phyloP scores from a whole-genome alignment of 2,888 invertebrate species.

The Villa cingulata region DNA sequence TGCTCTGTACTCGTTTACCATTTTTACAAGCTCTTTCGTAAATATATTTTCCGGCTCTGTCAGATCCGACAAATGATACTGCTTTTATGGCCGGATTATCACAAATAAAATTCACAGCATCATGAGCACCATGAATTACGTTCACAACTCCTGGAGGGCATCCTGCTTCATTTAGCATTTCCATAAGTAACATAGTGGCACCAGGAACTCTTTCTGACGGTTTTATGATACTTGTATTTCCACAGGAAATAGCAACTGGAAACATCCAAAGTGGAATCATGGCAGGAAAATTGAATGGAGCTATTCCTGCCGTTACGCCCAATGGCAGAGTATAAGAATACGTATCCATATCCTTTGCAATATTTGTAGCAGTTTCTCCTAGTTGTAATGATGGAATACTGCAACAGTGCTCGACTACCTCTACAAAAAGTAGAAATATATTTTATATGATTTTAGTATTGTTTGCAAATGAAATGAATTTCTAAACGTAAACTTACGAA shows the following conservation, averaged over 20 bases:
- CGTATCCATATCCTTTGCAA: constrained; percentile 93
- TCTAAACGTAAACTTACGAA: constrained; percentile 56
- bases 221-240: constrained; percentile 89
- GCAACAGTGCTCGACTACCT: constrained; percentile 95
- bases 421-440: constrained; percentile 38
- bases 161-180: constrained; percentile 84
- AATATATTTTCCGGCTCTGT: constrained; percentile 89
- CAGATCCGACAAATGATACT: constrained; percentile 97
- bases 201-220: constrained; percentile 98
- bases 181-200: constrained; percentile 87
- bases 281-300: constrained; percentile 98
- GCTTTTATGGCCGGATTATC: constrained; percentile 92
- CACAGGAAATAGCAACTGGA: constrained; percentile 73
- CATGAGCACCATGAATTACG: constrained; percentile 90
- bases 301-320: constrained; percentile 79
- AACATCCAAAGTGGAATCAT: constrained; percentile 99
- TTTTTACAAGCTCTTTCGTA: constrained; percentile 81
- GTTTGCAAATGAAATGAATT: no score
- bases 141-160: constrained; percentile 94
- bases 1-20: constrained; percentile 93
- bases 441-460: not conserved
- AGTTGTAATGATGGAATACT: constrained; percentile 82
- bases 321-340: constrained; percentile 82
- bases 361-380: constrained; percentile 74
- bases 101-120: constrained; percentile 93